Percentiles rank a stretch among this genome's conserved stretches.
phyloP scores from a whole-genome alignment of 2,113 vertebrate genomes.

The Tapirus terrestris region DNA sequence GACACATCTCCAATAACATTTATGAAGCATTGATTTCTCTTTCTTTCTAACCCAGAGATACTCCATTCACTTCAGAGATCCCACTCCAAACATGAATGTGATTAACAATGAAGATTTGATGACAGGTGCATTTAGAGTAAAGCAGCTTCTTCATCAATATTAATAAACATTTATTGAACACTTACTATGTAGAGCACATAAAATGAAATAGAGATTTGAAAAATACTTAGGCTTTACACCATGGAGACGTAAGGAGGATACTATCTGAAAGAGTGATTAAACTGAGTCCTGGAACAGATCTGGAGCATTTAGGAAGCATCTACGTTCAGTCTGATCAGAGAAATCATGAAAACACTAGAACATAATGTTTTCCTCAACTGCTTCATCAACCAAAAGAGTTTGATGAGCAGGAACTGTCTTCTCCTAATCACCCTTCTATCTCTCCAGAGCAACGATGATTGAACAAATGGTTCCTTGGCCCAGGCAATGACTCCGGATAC shows the following conservation, averaged over 20 bases:
- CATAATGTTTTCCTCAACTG: not conserved
- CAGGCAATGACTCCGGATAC: not conserved
- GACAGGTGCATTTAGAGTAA: not conserved
- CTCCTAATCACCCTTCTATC: not conserved
- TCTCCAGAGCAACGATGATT: not conserved
- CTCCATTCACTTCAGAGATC: not conserved
- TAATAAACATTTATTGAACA: not conserved
- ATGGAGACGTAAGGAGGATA: not conserved
- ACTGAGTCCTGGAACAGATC: not conserved
- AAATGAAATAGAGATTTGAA: not conserved
- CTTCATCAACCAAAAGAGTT: not conserved
- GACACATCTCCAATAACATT: conserved; percentile 6
- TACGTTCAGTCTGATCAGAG: not conserved
- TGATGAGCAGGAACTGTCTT: not conserved
- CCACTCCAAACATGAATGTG: not conserved
- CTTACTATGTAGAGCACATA: not conserved
- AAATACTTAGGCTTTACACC: not conserved
- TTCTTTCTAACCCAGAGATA: not conserved
- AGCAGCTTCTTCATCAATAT: not conserved
- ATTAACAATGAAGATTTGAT: not conserved
- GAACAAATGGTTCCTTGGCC: not conserved
- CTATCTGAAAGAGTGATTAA: not conserved
- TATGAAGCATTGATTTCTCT: conserved; percentile 35
- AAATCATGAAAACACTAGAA: not conserved
- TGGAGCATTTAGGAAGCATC: not conserved